Evolutionary conservation across 2,113 vertebrate species (phyloP), one percentile per base, ranked within the genome.

Genomic region (Paramormyrops kingsleyae): DNA sequence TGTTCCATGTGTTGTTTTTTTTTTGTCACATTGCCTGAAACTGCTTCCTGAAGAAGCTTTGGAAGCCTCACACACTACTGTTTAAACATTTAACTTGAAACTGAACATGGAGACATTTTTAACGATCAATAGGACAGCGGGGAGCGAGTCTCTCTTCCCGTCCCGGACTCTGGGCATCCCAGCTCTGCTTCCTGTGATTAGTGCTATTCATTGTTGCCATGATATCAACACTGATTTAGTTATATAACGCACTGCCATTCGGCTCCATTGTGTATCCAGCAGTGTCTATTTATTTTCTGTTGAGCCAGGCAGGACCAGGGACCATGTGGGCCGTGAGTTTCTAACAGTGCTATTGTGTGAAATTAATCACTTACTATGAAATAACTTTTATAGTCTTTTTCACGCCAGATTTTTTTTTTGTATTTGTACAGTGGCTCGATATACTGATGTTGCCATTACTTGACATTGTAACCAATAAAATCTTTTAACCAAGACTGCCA

Each of bases 351-450:
- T 97, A 95, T 97, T 96, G 94, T 97, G 96, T 97, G 94, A 95
- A 96, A 95, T 96, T 95, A 95, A 96, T 97, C 96, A 96, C 95
- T 96, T 95, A 96, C 95, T 97, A 97, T 96, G 94, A 96, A 94
- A 95, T 95, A 94, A 97, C 93, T 95, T 97, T 96, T 97, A 97
- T 97, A 96, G 96, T 96, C 95, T 94, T 95, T 96, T 95, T 95
- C 96, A 97, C 93, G 93, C 95, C 96, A 95, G 94, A 96, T 95
- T 95, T 95, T 95, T 95, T 96, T 97, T 95, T 96, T 96, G 95
- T 96, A 95, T 97, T 97, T 99, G 97, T 99, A 97, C 95, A 98
- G 97, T 98, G 97, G 97, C 97, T 98, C 96, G 96, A 97, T 98
- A 97, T 97, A 96, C 95, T 92, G 95, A 96, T 96, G 94, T 97